A percentile compares a stretch with the other conserved stretches of the same genome.
Conservation (phyloP, 2,797 vertebrate genomes). For the Delichon dasypus region DNA sequence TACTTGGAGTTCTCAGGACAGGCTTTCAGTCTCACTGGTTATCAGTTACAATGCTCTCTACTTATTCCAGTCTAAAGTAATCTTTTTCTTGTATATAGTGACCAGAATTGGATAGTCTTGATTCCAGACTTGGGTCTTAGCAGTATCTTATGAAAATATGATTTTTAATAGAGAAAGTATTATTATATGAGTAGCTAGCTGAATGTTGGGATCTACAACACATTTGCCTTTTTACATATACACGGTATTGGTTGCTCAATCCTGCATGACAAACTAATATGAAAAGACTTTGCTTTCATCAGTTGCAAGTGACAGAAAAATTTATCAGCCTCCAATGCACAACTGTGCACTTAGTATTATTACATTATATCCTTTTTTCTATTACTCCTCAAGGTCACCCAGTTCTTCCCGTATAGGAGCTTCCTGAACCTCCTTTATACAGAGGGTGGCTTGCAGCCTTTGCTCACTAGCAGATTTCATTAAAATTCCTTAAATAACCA, state of each 20-base stretch:
- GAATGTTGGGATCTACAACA: background rate
- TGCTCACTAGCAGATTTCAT: slow-evolving; percentile 26
- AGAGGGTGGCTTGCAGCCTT: slow-evolving; percentile 9
- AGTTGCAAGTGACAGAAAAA: slow-evolving; percentile 32
- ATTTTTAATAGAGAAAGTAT: background rate
- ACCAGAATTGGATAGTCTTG: background rate
- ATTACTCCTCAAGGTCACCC: slow-evolving; percentile 50
- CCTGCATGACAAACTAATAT: background rate
- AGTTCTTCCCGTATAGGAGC: background rate
- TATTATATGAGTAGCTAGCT: background rate
- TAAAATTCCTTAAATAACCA: slow-evolving; percentile 45
- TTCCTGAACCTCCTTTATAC: background rate
- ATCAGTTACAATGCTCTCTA: background rate
- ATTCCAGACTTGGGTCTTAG: background rate
- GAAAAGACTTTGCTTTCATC: slow-evolving; percentile 28
- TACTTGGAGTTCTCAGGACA: background rate
- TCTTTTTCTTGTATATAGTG: background rate
- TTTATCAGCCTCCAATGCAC: slow-evolving; percentile 21
- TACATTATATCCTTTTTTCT: slow-evolving; percentile 54
- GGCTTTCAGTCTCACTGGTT: background rate
- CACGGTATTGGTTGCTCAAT: background rate
- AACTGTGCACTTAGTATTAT: slow-evolving; percentile 54
- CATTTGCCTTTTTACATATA: background rate
- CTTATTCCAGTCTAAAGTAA: background rate
- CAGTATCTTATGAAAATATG: background rate